Conservation (phyloP, 2,888 invertebrate species). For the Apamea sordens region DNA sequence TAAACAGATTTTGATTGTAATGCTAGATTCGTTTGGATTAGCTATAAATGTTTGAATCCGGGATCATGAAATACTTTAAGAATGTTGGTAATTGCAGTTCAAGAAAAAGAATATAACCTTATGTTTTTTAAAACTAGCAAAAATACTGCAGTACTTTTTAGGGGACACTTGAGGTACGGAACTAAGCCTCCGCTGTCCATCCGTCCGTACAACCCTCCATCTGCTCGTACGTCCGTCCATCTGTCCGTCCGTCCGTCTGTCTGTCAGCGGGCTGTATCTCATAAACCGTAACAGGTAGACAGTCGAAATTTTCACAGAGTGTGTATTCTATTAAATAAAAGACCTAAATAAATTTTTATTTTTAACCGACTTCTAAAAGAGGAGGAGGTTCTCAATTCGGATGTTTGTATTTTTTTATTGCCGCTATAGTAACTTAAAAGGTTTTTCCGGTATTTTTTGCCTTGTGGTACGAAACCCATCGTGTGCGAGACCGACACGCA, state of each 20-base stretch:
- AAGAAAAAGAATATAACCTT: neutral
- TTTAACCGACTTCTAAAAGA: no score
- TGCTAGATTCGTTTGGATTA: slow-evolving; percentile 27
- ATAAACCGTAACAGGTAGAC: neutral
- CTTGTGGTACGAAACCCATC: neutral
- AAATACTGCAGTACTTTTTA: neutral
- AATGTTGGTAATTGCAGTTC: neutral
- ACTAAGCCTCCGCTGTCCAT: neutral
- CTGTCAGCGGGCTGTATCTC: neutral
- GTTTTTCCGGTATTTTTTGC: neutral
- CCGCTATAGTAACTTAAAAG: no score
- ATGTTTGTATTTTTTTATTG: no score
- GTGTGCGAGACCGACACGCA: neutral
- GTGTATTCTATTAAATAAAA: no score
- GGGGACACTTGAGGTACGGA: no score
- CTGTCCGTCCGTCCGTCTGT: no score
- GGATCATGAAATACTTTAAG: neutral
- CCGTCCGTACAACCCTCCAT: no score
- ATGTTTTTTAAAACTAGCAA: neutral
- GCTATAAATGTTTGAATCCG: slow-evolving; percentile 6
- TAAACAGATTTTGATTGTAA: slow-evolving; percentile 44
- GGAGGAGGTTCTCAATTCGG: no score
- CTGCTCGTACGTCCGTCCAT: no score
- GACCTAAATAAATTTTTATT: no score
- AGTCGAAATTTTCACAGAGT: neutral